These are phyloP conservation scores for Heliconius hewitsoni DNA, from an alignment of 1,140 invertebrate genomes.

Conservation along the genomic window DNA sequence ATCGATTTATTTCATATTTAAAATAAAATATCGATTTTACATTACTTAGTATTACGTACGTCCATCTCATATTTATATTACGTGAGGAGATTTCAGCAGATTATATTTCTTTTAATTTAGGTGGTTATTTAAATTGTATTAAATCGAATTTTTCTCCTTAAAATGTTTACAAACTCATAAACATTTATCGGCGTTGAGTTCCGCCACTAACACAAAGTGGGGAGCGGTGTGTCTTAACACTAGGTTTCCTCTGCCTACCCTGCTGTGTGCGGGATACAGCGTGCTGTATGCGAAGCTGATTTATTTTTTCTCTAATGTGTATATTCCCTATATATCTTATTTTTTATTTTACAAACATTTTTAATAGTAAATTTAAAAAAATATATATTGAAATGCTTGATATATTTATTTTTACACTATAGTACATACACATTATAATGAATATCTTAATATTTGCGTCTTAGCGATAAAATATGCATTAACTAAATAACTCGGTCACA, in stretches of 20 bases:
- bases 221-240: too few relatives aligned
- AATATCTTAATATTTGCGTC: neutral
- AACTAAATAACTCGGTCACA: slow-evolving; percentile 3
- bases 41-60: slow-evolving; percentile 18
- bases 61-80: slow-evolving; percentile 13
- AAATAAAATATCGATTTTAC: slow-evolving; percentile 32
- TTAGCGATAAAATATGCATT: slow-evolving; percentile 4
- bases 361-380: too few relatives aligned
- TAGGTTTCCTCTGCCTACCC: rapidly evolving
- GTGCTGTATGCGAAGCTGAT: too few relatives aligned
- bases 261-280: too few relatives aligned
- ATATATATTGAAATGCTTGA: neutral
- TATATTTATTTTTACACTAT: neutral
- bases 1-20: slow-evolving; percentile 18
- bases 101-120: neutral
- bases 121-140: neutral
- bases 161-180: too few relatives aligned
- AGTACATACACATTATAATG: neutral
- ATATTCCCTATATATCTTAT: neutral
- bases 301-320: too few relatives aligned
- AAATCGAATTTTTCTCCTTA: neutral
- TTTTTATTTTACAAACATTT: neutral
- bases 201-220: too few relatives aligned
- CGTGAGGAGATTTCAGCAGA: slow-evolving; percentile 14
- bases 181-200: too few relatives aligned